A percentile compares a stretch with the other conserved stretches of the same genome.
phyloP scores from a whole-genome alignment of 2,113 vertebrate species.

The Mobula birostris region DNA sequence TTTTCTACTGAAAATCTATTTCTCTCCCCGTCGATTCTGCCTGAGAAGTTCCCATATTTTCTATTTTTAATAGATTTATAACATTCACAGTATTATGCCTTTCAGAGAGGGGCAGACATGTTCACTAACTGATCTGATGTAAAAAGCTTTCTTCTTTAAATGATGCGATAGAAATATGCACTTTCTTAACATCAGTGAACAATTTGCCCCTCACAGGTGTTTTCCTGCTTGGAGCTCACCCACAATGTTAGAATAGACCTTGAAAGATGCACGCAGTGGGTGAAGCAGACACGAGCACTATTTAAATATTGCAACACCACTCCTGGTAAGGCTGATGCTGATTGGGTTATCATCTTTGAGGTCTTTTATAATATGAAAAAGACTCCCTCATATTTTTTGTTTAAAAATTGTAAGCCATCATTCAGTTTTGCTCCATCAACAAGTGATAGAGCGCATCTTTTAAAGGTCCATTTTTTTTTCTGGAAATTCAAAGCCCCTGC shows the following conservation, averaged over 20 bases:
- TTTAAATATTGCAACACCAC: neutral
- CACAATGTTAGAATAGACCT: neutral
- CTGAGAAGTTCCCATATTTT: too few relatives aligned
- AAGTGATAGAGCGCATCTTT: neutral
- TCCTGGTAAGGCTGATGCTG: too few relatives aligned
- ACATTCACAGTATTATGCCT: too few relatives aligned
- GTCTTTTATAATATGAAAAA: neutral
- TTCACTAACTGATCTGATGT: neutral
- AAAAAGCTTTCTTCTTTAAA: neutral
- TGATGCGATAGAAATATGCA: neutral
- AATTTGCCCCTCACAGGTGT: neutral
- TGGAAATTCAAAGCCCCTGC: neutral
- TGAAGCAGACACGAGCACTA: neutral
- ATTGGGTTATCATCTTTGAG: neutral
- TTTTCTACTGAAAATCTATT: too few relatives aligned
- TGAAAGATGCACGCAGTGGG: neutral
- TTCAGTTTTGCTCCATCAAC: neutral
- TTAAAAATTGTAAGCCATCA: neutral
- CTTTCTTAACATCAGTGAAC: neutral
- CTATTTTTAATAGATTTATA: too few relatives aligned
- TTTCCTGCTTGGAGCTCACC: neutral
- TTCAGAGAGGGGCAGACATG: too few relatives aligned
- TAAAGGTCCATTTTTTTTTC: neutral
- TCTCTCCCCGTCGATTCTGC: too few relatives aligned
- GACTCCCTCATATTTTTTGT: neutral